Evolutionary conservation across 2,113 vertebrate species (phyloP).

Genomic region (Andinoacara biseriatus): DNA sequence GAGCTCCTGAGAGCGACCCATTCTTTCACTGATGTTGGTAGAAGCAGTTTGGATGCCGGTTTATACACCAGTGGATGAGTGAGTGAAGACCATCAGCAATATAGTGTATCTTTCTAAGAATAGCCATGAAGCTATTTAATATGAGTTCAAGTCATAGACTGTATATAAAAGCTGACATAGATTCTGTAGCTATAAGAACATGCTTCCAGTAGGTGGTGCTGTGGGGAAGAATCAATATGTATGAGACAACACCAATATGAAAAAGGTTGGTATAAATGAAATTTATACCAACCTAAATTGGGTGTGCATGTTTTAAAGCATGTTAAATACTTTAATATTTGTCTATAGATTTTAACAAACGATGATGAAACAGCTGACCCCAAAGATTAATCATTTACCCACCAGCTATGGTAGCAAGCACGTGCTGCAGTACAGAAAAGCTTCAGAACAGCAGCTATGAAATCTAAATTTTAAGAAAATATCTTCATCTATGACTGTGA

Average conservation of each 20-base stretch:
- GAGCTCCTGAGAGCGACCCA: too few species aligned
- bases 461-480: too few species aligned
- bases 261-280: neutral
- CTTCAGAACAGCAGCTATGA: too few species aligned
- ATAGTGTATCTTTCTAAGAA: neutral
- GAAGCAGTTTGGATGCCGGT: too few species aligned
- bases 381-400: neutral
- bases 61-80: too few species aligned
- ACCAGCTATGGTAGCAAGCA: neutral
- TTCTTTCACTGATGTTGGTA: too few species aligned
- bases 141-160: neutral
- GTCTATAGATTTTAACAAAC: neutral
- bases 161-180: fast-evolving
- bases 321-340: neutral
- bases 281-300: neutral
- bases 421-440: too few species aligned
- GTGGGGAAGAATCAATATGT: neutral
- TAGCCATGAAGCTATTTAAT: neutral
- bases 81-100: too few species aligned
- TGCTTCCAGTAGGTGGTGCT: neutral
- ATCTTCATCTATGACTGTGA: too few species aligned
- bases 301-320: neutral
- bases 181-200: fast-evolving
- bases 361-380: neutral
- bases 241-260: neutral